Percentiles rank a stretch among this genome's conserved stretches.
phyloP scores from a whole-genome alignment of 2,888 invertebrate species.

The Agrochola circellaris region DNA sequence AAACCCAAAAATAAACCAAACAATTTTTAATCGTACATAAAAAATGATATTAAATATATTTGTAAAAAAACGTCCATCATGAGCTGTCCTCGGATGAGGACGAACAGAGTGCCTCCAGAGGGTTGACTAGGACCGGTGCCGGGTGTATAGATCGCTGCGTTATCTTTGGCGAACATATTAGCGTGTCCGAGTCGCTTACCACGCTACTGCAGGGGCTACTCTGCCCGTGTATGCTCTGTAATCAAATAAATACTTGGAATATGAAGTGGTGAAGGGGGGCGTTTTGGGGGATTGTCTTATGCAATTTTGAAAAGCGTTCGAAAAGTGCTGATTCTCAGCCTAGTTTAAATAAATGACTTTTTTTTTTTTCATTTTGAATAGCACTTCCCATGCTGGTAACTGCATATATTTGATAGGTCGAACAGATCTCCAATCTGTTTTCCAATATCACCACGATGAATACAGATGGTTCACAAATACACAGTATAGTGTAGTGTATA shows the following conservation, averaged over 20 bases:
- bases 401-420: neutral
- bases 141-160: slow-evolving; percentile 64
- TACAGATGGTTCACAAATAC: too few species aligned
- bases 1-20: slow-evolving; percentile 38
- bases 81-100: slow-evolving; percentile 75
- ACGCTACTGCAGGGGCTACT: slow-evolving; percentile 75
- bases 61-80: slow-evolving; percentile 53
- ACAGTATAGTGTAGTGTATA: too few species aligned
- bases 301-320: too few species aligned
- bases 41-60: slow-evolving; percentile 67
- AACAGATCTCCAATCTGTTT: neutral
- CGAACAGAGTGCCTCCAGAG: slow-evolving; percentile 82
- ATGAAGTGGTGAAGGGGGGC: too few species aligned
- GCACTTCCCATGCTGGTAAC: neutral
- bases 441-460: neutral
- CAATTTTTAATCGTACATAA: slow-evolving; percentile 69
- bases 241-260: neutral
- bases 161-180: slow-evolving; percentile 78
- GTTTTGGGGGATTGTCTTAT: too few species aligned
- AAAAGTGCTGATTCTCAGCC: too few species aligned
- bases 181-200: slow-evolving; percentile 84
- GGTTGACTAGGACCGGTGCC: slow-evolving; percentile 70
- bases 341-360: too few species aligned
- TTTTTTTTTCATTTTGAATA: too few species aligned
- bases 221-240: slow-evolving; percentile 36